These are phyloP conservation scores for Rhynchotus rufescens DNA, from an alignment of 2,797 vertebrate genomes.

Conservation along the genomic window DNA sequence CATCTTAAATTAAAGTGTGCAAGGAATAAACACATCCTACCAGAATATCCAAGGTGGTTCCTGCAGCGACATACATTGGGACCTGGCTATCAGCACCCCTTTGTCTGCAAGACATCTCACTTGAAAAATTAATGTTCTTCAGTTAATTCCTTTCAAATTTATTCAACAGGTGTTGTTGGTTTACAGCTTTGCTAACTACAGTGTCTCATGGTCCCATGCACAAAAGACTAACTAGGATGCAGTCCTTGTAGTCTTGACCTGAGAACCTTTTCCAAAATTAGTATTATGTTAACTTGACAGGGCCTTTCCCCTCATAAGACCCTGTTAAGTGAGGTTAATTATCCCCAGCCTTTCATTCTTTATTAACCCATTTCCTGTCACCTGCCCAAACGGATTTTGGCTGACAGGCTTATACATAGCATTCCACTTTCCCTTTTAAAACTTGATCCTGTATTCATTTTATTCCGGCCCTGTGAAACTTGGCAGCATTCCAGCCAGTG, in stretches of 20 bases:
- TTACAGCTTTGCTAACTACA: not conserved
- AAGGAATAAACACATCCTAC: too few relatives aligned
- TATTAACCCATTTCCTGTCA: constrained; percentile 15
- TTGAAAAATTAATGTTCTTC: not conserved
- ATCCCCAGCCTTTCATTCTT: not conserved
- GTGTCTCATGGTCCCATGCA: not conserved
- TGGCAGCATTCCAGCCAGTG: constrained; percentile 9
- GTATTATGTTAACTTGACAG: not conserved
- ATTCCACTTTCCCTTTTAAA: not conserved
- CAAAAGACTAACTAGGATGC: not conserved
- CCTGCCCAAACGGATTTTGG: constrained; percentile 3
- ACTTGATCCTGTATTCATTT: not conserved
- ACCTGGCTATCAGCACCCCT: not conserved
- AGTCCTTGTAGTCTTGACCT: not conserved
- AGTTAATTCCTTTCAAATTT: not conserved
- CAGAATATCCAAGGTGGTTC: too few relatives aligned
- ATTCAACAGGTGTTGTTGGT: not conserved
- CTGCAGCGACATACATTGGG: not conserved
- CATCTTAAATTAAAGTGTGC: too few relatives aligned
- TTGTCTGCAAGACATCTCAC: not conserved
- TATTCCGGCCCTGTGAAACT: not conserved
- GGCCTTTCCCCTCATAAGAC: not conserved
- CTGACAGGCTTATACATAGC: not conserved
- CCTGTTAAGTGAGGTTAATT: constrained; percentile 41
- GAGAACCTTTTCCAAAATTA: constrained; percentile 30